These are phyloP conservation scores for Corbicula japonica DNA, from an alignment of 2,888 invertebrate genomes.

Conservation along the genomic window DNA sequence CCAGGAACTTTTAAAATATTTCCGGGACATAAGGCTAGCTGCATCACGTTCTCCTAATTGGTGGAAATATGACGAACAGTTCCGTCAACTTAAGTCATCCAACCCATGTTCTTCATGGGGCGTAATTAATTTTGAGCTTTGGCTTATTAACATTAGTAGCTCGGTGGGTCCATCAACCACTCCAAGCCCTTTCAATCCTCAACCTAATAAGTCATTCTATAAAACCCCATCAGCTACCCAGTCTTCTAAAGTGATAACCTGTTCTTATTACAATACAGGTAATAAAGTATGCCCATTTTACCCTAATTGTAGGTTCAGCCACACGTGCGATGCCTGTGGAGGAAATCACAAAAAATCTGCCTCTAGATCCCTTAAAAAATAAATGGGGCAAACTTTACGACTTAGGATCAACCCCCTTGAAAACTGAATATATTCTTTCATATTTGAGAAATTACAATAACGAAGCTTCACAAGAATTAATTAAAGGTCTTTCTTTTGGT, in stretches of 20 bases:
- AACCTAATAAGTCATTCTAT: too few species aligned
- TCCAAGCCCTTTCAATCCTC: too few species aligned
- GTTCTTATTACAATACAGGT: too few species aligned
- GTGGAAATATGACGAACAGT: neutral
- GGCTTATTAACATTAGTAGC: too few species aligned
- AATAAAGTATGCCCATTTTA: too few species aligned
- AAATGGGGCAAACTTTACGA: neutral
- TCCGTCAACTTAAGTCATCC: neutral
- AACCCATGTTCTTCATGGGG: neutral
- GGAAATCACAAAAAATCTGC: neutral
- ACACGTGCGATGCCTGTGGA: neutral
- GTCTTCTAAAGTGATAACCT: too few species aligned
- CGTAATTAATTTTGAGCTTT: neutral
- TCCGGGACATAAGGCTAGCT: neutral
- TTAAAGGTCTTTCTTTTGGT: constrained; percentile 21
- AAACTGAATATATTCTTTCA: neutral
- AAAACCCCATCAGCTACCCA: too few species aligned
- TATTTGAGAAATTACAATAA: neutral
- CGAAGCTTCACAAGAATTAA: neutral
- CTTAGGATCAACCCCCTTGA: neutral
- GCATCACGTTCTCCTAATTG: neutral
- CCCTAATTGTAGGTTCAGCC: constrained; percentile 16
- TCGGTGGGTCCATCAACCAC: too few species aligned
- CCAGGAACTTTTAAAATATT: constrained; percentile 7
- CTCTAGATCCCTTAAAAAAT: neutral